Evolutionary conservation across 2,888 invertebrate genomes (phyloP).

Genomic region (Resseliella maxima): DNA sequence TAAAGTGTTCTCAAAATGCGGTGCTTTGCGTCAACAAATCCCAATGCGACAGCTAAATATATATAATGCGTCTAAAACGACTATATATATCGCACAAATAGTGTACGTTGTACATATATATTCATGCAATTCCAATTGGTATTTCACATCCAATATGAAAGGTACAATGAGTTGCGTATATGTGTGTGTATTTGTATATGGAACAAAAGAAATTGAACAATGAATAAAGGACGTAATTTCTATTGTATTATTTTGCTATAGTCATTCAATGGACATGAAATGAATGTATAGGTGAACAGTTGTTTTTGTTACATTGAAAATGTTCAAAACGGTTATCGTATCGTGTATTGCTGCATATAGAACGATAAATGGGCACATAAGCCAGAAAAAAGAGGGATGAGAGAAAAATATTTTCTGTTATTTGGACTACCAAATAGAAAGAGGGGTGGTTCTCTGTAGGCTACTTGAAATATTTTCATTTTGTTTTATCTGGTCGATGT

Average conservation of each 20-base stretch:
- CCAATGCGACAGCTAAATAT: constrained; percentile 5
- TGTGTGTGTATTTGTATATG: constrained; percentile 23
- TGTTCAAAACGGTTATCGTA: constrained; percentile 16
- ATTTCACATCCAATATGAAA: constrained; percentile 39
- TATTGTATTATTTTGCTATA: constrained; percentile 42
- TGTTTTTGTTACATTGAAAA: constrained; percentile 10
- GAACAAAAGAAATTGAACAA: constrained; percentile 22
- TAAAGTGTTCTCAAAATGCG: neutral
- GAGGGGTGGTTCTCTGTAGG: constrained; percentile 48
- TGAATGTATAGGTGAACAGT: constrained; percentile 44
- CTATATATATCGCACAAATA: neutral
- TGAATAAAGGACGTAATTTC: constrained; percentile 53
- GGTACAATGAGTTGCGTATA: neutral
- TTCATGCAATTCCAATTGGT: constrained; percentile 17
- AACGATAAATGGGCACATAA: constrained; percentile 9
- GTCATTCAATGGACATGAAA: constrained; percentile 29
- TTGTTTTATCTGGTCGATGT: constrained; percentile 8
- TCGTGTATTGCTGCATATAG: neutral
- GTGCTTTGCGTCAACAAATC: constrained; percentile 30
- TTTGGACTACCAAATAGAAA: neutral
- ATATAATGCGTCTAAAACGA: neutral
- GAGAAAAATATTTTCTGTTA: neutral
- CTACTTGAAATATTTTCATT: constrained; percentile 24
- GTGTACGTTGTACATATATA: neutral
- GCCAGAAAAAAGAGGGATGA: constrained; percentile 42